These are phyloP conservation scores for Hafferia zeledoni DNA, from an alignment of 2,797 vertebrate species.

Conservation along the genomic window DNA sequence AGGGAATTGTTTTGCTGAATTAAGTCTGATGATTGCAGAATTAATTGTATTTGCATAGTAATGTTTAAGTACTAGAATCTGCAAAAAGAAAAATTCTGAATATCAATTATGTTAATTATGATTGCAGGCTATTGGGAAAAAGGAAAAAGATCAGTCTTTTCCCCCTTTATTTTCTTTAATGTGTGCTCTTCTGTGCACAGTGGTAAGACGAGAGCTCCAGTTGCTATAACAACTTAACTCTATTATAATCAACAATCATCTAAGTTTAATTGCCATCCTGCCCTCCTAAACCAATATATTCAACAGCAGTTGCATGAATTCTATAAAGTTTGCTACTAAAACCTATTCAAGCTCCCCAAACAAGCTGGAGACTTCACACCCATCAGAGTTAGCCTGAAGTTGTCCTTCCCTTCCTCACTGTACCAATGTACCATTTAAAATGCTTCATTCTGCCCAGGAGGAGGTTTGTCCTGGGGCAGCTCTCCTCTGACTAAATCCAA, in stretches of 20 bases:
- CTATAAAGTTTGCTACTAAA: neutral
- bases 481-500: neutral
- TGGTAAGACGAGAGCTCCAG: neutral
- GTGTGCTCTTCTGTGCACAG: neutral
- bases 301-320: neutral
- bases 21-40: neutral
- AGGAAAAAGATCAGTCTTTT: slow-evolving; percentile 5
- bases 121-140: neutral
- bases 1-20: neutral
- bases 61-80: slow-evolving; percentile 2
- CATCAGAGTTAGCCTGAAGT: neutral
- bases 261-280: slow-evolving; percentile 32
- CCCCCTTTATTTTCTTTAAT: neutral
- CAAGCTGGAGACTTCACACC: neutral
- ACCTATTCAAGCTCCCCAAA: neutral
- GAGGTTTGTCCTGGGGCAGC: neutral
- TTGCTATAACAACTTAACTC: slow-evolving; percentile 64
- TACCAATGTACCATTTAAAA: neutral
- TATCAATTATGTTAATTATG: slow-evolving; percentile 28
- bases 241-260: slow-evolving; percentile 44
- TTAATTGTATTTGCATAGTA: slow-evolving; percentile 31
- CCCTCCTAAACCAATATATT: slow-evolving; percentile 12
- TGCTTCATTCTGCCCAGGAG: neutral
- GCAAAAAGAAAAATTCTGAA: slow-evolving; percentile 1
- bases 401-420: neutral